Conservation (phyloP, 2,113 vertebrate genomes). For the Nesogale talazaci region DNA sequence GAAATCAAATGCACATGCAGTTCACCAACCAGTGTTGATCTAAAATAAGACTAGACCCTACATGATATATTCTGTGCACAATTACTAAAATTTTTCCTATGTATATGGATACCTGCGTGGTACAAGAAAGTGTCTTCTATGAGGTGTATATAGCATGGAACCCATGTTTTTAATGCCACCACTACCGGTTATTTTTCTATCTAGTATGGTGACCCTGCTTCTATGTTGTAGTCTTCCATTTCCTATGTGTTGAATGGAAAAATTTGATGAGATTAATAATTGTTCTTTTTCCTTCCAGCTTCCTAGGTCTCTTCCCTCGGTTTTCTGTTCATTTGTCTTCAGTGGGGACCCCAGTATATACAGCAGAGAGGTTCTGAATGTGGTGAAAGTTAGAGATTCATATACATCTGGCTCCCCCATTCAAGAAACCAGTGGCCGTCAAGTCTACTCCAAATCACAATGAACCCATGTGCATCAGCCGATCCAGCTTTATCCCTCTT, state of each 20-base stretch:
- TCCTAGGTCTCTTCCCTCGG: background rate
- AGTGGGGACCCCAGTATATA: background rate
- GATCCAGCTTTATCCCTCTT: too few species aligned
- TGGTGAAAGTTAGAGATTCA: background rate
- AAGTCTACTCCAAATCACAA: background rate
- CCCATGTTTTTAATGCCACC: background rate
- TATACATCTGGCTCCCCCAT: background rate
- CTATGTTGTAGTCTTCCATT: background rate
- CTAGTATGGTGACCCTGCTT: background rate
- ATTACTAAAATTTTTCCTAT: slow-evolving; percentile 18
- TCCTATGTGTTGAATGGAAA: background rate
- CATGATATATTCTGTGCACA: background rate
- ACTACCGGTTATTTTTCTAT: background rate
- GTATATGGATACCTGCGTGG: background rate
- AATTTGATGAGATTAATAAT: background rate
- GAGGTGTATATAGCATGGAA: background rate
- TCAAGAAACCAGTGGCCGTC: background rate
- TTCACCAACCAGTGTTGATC: background rate
- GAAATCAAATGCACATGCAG: background rate
- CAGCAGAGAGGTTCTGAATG: background rate
- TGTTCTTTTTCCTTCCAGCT: background rate
- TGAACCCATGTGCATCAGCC: background rate
- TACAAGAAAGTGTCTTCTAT: background rate
- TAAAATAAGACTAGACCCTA: background rate
- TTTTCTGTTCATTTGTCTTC: background rate